A percentile compares a stretch with the other conserved stretches of the same genome.
These are phyloP conservation scores for Agrochola lota DNA, from an alignment of 2,888 invertebrate genomes.

Conservation along the genomic window DNA sequence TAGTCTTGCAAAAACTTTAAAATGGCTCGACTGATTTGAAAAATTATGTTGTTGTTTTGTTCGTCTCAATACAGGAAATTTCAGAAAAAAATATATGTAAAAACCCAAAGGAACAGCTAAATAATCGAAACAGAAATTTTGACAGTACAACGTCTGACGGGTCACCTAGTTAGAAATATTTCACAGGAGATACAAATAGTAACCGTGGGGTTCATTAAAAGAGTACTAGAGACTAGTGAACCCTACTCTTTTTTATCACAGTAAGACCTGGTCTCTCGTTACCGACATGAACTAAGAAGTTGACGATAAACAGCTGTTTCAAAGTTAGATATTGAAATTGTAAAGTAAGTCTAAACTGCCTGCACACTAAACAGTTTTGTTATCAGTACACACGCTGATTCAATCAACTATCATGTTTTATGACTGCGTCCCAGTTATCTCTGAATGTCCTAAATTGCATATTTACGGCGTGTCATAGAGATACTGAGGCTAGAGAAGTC, in stretches of 20 bases:
- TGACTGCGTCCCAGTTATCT: slow-evolving; percentile 26
- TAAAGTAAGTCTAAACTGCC: neutral
- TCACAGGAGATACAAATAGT: neutral
- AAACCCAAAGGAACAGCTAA: no score
- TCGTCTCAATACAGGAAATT: no score
- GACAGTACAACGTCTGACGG: no score
- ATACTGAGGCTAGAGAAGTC: slow-evolving; percentile 22
- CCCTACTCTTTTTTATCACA: neutral
- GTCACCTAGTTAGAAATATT: neutral
- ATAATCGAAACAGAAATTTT: no score
- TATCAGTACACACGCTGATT: slow-evolving; percentile 16
- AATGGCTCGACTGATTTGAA: no score
- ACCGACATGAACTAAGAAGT: neutral
- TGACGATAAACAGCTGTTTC: neutral
- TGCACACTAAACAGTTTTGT: slow-evolving; percentile 6
- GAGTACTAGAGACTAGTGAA: neutral
- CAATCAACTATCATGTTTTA: slow-evolving; percentile 49
- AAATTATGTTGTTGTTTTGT: no score
- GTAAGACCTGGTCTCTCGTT: neutral
- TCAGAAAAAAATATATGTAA: no score
- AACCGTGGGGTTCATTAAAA: neutral
- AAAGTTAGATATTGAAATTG: neutral
- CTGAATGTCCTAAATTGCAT: slow-evolving; percentile 42
- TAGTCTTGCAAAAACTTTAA: no score
- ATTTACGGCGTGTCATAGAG: slow-evolving; percentile 42